Conservation (phyloP, 2,797 vertebrate species). For the Carduelis carduelis region DNA sequence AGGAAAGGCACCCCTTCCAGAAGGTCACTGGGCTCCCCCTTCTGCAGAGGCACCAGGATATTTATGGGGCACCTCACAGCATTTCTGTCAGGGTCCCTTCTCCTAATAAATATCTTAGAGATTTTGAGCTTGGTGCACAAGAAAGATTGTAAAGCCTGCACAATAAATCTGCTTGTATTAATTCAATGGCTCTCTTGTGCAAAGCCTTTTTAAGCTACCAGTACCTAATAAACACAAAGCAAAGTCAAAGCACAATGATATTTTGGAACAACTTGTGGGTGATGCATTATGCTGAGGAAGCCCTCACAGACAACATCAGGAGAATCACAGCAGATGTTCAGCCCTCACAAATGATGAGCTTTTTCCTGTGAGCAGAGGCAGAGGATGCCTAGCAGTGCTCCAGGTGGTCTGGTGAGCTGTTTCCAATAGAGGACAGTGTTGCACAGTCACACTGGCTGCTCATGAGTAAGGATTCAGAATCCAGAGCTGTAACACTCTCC, state of each 20-base stretch:
- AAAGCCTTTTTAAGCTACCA: conserved; percentile 21
- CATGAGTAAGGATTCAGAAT: background rate
- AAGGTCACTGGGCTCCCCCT: background rate
- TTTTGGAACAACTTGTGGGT: background rate
- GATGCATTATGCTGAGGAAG: background rate
- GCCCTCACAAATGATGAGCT: background rate
- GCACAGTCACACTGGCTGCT: background rate
- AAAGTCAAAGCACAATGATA: background rate
- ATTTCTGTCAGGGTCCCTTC: background rate
- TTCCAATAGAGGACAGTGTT: conserved; percentile 63
- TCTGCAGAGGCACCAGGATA: background rate
- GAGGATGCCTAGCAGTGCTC: background rate
- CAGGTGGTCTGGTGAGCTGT: background rate
- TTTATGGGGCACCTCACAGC: background rate
- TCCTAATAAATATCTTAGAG: background rate
- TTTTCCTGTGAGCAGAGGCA: background rate
- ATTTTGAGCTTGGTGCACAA: conserved; percentile 17
- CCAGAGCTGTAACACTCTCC: background rate
- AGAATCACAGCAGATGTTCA: background rate
- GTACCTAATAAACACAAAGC: background rate
- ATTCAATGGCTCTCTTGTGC: conserved; percentile 44
- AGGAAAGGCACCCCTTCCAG: background rate
- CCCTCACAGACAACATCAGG: background rate
- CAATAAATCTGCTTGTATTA: conserved; percentile 45
- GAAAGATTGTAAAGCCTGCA: background rate